Conservation (phyloP, 2,888 invertebrate species). For the Trypoxylon attenuatum region DNA sequence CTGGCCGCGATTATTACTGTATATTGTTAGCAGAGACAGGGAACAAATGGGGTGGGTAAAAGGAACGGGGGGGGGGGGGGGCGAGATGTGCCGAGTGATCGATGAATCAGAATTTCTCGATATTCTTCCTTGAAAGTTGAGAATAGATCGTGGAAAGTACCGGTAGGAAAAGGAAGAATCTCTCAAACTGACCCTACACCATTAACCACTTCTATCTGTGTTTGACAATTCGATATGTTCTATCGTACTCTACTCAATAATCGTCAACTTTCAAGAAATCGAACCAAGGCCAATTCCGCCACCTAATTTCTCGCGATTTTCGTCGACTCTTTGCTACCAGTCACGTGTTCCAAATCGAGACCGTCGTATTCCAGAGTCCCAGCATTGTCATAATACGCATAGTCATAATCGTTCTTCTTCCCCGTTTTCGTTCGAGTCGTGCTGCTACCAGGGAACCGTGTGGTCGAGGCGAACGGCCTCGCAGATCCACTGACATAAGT, state of each 20-base stretch:
- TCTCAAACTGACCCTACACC: too few relatives aligned
- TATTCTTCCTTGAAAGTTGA: too few relatives aligned
- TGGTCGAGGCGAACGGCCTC: constrained; percentile 67
- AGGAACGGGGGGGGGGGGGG: too few relatives aligned
- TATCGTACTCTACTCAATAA: too few relatives aligned
- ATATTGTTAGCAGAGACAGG: constrained; percentile 13
- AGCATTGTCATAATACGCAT: constrained; percentile 88
- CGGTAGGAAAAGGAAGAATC: not conserved
- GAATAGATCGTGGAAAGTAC: constrained; percentile 8
- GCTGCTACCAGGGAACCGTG: constrained; percentile 66
- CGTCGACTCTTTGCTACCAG: constrained; percentile 69
- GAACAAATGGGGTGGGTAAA: constrained; percentile 7
- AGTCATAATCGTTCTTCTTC: constrained; percentile 84
- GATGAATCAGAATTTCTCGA: too few relatives aligned
- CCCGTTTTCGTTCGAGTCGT: constrained; percentile 72
- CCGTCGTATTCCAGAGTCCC: constrained; percentile 74
- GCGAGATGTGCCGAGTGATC: too few relatives aligned
- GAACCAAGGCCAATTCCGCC: too few relatives aligned
- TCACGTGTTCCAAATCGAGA: constrained; percentile 71
- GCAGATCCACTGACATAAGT: constrained; percentile 71
- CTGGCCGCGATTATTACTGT: too few relatives aligned
- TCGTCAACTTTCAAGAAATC: too few relatives aligned
- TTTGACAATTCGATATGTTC: too few relatives aligned
- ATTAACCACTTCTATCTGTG: too few relatives aligned
- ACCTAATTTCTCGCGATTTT: constrained; percentile 60